A percentile compares a stretch with the other conserved stretches of the same genome.
These are phyloP conservation scores for Mastigias papua DNA, from an alignment of 30 jellyfish, hydroid and myxozoan genomes.

Conservation along the genomic window DNA sequence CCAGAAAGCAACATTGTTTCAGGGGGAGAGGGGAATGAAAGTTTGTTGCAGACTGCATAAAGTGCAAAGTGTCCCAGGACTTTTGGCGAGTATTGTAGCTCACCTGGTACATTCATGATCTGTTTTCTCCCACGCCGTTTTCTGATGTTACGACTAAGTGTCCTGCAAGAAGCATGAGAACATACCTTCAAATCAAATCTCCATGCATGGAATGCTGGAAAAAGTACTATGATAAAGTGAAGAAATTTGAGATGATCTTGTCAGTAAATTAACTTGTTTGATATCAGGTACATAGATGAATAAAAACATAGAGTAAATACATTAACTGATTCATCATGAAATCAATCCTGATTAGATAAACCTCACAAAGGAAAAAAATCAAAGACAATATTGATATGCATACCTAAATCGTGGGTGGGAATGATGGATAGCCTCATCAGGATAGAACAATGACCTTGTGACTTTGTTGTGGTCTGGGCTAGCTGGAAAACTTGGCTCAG, in stretches of 20 bases:
- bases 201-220: too few relatives aligned
- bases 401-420: conserved; percentile 96
- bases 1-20: too few relatives aligned
- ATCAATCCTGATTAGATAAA: too few relatives aligned
- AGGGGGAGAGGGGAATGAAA: background rate
- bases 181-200: too few relatives aligned
- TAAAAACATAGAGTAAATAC: too few relatives aligned
- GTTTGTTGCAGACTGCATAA: background rate
- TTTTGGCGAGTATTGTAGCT: background rate
- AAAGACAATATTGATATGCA: conserved; percentile 20
- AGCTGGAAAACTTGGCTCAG: conserved; percentile 82
- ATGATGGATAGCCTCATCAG: conserved; percentile 93
- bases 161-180: conserved; percentile 47
- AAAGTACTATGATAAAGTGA: too few relatives aligned
- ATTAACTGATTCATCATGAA: too few relatives aligned
- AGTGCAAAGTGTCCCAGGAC: background rate
- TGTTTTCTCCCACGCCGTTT: conserved; percentile 91
- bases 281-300: too few relatives aligned
- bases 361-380: too few relatives aligned
- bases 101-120: conserved; percentile 93
- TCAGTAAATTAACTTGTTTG: too few relatives aligned
- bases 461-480: conserved; percentile 85
- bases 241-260: too few relatives aligned
- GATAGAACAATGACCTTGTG: conserved; percentile 90
- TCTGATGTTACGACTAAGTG: conserved; percentile 90